These are phyloP conservation scores for Drosophila borealis DNA, from an alignment of 2,888 invertebrate species.

Conservation along the genomic window DNA sequence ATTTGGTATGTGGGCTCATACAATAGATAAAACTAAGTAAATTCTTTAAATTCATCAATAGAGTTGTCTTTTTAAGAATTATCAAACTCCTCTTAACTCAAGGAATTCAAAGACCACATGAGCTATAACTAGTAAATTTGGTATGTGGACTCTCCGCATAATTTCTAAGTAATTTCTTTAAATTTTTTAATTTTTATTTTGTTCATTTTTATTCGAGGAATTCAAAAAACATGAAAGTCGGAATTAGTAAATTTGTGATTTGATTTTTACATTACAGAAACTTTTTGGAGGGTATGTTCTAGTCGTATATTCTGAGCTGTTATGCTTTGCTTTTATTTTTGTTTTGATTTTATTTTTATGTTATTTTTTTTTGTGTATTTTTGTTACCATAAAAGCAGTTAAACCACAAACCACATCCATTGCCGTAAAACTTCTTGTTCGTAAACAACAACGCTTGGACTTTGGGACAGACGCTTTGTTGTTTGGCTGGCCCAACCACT, in stretches of 20 bases:
- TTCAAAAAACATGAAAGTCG: not conserved
- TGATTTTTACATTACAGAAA: not conserved
- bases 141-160: not conserved
- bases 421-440: slow-evolving; percentile 79
- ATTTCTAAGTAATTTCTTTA: not conserved
- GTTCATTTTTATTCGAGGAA: no score
- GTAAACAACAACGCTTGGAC: slow-evolving; percentile 61
- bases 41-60: not conserved
- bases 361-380: slow-evolving; percentile 39
- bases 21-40: not conserved
- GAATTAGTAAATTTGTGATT: not conserved
- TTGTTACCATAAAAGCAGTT: slow-evolving; percentile 78
- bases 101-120: not conserved
- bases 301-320: not conserved
- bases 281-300: slow-evolving; percentile 7
- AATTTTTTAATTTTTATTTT: no score
- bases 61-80: no score
- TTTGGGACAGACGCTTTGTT: slow-evolving; percentile 71
- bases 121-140: not conserved
- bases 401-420: slow-evolving; percentile 82
- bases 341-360: slow-evolving; percentile 24
- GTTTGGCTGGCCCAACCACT: slow-evolving; percentile 80
- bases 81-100: not conserved
- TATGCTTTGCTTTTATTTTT: slow-evolving; percentile 18
- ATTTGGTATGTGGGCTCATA: not conserved